Base-by-base conservation (phyloP, 1,140 invertebrate genomes). In the Eufriesea mexicana region DNA sequence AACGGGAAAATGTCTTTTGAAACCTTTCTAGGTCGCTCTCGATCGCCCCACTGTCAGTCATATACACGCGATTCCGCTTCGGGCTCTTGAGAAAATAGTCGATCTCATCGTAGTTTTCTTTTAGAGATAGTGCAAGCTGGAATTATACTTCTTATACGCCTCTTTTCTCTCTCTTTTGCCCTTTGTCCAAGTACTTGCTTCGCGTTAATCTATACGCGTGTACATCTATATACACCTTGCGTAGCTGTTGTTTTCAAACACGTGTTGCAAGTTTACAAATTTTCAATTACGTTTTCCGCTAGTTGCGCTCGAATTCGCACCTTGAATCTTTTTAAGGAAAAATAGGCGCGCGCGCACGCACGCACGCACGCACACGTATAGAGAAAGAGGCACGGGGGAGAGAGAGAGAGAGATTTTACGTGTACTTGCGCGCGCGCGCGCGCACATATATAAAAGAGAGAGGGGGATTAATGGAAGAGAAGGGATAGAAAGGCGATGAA, bases 1-100 rank as follows among this genome's bases (percentile, higher is more conserved):
- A 93, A 94, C 92, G 92, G 92, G 92, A 93, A 93, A 94, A 93
- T 91, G 90, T 92, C 91, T 92, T 92, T 92, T 90, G 86, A 92
- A 92, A 92, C 86, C 91, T 94, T 94, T 93, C 92, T 94, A 92
- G 93, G 92, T 93, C 92, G 93, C 87, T 90, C 90, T 90, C 90
- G 89, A 91, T 90, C 90, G 90, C 88, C 88, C 86, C 90, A 86
- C 89, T 90, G 86, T 89, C 89, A 87, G 81, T 87, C 85, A 87
- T 87, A 79, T 57, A 83, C 86, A 72, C 83, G 86, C 86, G 87
- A 88, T 88, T 82, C 83, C 75, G 81, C 73, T 78, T 55, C 54
- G 18, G 74, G 73, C 83, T 87, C 85, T 79, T 83, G 74, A 88
- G 86, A 87, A 88, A 88, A 88, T 79, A 59, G 73, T 70, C 70